Evolutionary conservation across 2,888 invertebrate genomes (phyloP).

Genomic region (Hedya salicella): DNA sequence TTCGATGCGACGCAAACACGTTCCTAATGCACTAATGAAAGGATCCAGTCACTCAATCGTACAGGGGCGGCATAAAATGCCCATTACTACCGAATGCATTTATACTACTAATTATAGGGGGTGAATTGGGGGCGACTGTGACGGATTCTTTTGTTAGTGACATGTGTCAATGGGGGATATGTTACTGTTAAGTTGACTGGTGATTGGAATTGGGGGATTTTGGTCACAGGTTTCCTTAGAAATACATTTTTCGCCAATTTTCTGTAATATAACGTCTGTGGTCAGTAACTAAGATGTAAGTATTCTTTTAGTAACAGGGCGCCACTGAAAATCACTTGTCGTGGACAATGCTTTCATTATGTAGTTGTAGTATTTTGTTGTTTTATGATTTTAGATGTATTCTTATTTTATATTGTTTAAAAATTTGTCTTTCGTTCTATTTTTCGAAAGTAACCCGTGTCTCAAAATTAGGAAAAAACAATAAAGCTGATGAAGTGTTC

Average conservation of each 20-base stretch:
- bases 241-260: not conserved
- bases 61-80: conserved; percentile 57
- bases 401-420: too few relatives aligned
- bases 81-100: conserved; percentile 72
- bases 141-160: conserved; percentile 44
- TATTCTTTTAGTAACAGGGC: too few relatives aligned
- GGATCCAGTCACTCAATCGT: conserved; percentile 53
- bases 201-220: conserved; percentile 27
- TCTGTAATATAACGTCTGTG: not conserved
- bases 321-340: too few relatives aligned
- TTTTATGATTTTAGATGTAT: too few relatives aligned
- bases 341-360: too few relatives aligned
- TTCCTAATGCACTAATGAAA: conserved; percentile 55
- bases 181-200: conserved; percentile 32
- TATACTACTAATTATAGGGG: conserved; percentile 70
- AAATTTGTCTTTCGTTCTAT: too few relatives aligned
- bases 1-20: conserved; percentile 11
- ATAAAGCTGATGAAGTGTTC: too few relatives aligned
- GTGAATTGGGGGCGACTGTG: conserved; percentile 46
- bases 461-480: too few relatives aligned
- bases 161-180: conserved; percentile 29
- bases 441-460: too few relatives aligned
- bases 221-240: not conserved
- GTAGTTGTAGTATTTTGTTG: too few relatives aligned
- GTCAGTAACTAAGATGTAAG: too few relatives aligned